Percentiles rank a stretch among this genome's conserved stretches.
Conservation (phyloP, 2,797 vertebrate genomes). For the Epinephelus malabaricus region DNA sequence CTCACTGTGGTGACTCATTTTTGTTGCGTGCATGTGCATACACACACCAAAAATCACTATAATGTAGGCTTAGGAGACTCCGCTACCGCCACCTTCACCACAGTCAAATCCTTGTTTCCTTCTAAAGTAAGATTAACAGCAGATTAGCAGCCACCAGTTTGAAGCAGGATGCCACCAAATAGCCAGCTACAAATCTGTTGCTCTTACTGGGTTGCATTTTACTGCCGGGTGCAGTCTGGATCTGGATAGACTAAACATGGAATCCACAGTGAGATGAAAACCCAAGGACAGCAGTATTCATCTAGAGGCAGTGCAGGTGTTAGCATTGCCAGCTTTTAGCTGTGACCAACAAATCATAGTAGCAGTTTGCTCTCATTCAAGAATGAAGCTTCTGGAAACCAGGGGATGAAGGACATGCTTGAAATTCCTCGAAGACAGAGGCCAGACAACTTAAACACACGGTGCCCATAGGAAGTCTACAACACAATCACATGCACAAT, state of each 20-base stretch:
- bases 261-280: not conserved
- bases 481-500: not conserved
- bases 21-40: slow-evolving; percentile 24
- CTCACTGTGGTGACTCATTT: slow-evolving; percentile 57
- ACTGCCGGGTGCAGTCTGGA: slow-evolving; percentile 11
- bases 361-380: slow-evolving; percentile 34
- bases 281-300: fast-evolving
- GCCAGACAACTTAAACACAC: slow-evolving; percentile 11
- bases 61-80: not conserved
- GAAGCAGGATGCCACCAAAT: slow-evolving; percentile 42
- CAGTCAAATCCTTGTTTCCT: slow-evolving; percentile 38
- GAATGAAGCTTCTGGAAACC: slow-evolving; percentile 65
- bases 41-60: slow-evolving; percentile 11
- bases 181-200: slow-evolving; percentile 42
- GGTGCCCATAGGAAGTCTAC: not conserved
- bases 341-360: not conserved
- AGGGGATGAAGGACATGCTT: slow-evolving; percentile 66
- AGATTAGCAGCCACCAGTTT: slow-evolving; percentile 64
- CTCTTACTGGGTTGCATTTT: slow-evolving; percentile 25
- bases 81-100: not conserved
- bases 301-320: not conserved
- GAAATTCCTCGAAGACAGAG: slow-evolving; percentile 59
- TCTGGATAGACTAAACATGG: not conserved
- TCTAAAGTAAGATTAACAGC: slow-evolving; percentile 60
- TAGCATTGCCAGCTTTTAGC: too few species aligned